Percentiles rank a stretch among this genome's conserved stretches.
These are phyloP conservation scores for Resseliella maxima DNA, from an alignment of 2,888 invertebrate genomes.

Conservation along the genomic window DNA sequence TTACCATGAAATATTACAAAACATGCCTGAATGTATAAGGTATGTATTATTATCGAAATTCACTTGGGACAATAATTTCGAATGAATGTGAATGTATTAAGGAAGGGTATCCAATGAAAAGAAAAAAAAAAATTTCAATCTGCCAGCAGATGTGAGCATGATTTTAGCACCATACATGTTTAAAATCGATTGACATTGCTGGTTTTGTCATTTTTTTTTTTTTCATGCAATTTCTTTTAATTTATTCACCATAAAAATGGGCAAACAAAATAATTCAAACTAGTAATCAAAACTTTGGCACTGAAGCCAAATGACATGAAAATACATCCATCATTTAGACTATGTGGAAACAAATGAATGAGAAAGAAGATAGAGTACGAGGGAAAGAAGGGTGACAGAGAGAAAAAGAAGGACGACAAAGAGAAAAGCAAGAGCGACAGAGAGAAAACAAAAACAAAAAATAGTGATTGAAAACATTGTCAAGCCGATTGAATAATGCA, in stretches of 20 bases:
- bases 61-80: neutral
- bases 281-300: no score
- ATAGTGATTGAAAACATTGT: no score
- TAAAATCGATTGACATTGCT: neutral
- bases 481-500: neutral
- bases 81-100: neutral
- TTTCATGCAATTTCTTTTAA: neutral
- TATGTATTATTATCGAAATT: no score
- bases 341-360: no score
- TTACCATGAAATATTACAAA: neutral
- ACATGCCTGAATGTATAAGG: neutral
- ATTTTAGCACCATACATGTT: neutral
- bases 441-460: neutral
- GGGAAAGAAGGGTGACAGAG: no score
- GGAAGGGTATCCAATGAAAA: neutral
- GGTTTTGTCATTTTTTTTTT: neutral
- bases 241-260: neutral
- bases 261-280: no score
- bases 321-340: no score
- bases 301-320: neutral
- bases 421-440: no score
- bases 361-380: no score
- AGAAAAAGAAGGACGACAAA: no score
- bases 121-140: neutral
- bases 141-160: neutral